Base-by-base conservation (phyloP, 2,113 vertebrate species). In the Brachyhypopomus occidentalis region DNA sequence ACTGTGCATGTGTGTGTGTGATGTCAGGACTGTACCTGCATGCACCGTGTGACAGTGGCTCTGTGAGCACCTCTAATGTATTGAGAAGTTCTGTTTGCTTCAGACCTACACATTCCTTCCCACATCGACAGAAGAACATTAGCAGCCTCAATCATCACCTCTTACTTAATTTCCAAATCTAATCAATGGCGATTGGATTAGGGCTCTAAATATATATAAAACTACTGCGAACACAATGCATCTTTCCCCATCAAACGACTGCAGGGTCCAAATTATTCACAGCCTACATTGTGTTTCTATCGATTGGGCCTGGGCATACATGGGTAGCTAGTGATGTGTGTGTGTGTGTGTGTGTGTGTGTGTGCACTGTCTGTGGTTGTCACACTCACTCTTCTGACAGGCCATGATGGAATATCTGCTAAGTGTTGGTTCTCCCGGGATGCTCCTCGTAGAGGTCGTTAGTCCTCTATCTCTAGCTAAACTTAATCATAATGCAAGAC, bases 401-500 rank as follows among this genome's bases (percentile, higher is more conserved):
- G 70, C 55, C 52, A 69, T 82, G 79, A 82, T 82, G 63, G 76
- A 85, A 36, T 59, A 78, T 78, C 75, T 82, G 71, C 30, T 25
- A 71, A 75, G 58, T 17, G 12, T 60, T 74, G 19, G 52, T 52
- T 63, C 62, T 58, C 45, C 64, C 60, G 7, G 56, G 79, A 76
- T 72, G 60, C 74, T 22, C 72, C 62, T 67, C 60, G 72, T 23
- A 78, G 75, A 74, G 82, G 78, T 79, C 79, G 77, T 70, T 81
- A 84, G 75, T 83, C 59, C 85, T 66, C 79, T 70, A 80, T 86
- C 81, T 77, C 74, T 41, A 63, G 45, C 75, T 38, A 66, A 63
- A 52, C 77, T 75, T 78, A 74, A 86, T 83, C 79, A 67, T 84
- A 74, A 86, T 74, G 58, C 6, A 58, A 83, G 87, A 85, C 81